Base-by-base conservation (phyloP, 1,140 invertebrate genomes). In the Potamilus streckersoni region DNA sequence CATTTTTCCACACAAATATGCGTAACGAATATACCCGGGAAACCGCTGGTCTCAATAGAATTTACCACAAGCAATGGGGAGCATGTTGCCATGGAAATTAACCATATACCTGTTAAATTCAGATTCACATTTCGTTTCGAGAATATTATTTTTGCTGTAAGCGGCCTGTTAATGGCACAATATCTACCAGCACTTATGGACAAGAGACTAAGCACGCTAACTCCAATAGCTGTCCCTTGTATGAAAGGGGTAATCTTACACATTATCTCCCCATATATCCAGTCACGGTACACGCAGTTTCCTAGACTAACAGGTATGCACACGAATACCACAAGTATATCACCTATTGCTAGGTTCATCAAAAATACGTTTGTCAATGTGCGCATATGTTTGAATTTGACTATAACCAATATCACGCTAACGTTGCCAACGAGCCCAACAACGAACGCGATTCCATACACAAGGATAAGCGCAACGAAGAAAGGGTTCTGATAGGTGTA, bases 291-390 rank as follows among this genome's bases (percentile, higher is more conserved):
- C 0, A 95, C 95, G 89, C 97, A 97, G 2, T 96, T 92, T 0
- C 93, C 93, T 5, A 93, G 93, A 0, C 94, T 95, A 84, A 96
- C 94, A 2, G 95, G 95, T 1, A 96, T 94, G 58, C 93, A 93
- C 19, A 93, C 94, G n/a, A 95, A 80, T 69, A 96, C 94, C 2
- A 97, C 93, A 73, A 95, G 87, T 13, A 96, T 89, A 85, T 96
- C 95, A 0, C 95, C 95, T 5, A 95, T 83, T 0, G 95, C 94
- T 81, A 96, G 85, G n/a, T 93, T 94, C 38, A 94, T 89, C 74
- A 96, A 95, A 93, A 94, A 96, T 90, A 94, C 96, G 87, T 98
- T 97, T 16, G 96, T 96, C 0, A 96, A 93, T 87, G 95, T 97
- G 74, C 85, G 69, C 80, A 88, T 82, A 74, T 70, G 74, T 23